phyloP scores from a whole-genome alignment of 2,888 invertebrate species.

The Resseliella maxima region DNA sequence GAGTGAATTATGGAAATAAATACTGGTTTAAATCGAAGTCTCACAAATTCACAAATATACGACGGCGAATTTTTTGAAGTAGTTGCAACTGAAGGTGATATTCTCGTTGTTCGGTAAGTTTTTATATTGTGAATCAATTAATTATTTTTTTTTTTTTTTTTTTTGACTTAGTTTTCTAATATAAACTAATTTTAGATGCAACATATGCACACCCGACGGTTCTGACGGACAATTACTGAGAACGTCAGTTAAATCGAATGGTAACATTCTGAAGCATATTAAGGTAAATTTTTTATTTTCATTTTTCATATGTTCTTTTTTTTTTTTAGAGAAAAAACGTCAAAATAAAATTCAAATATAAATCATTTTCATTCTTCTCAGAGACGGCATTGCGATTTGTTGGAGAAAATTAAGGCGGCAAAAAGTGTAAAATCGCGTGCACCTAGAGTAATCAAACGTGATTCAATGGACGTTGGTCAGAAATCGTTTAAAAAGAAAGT shows the following conservation, averaged over 20 bases:
- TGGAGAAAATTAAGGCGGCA: conserved; percentile 39
- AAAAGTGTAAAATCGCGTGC: conserved; percentile 48
- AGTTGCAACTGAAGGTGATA: conserved; percentile 18
- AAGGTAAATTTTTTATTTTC: neutral
- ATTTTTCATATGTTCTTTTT: neutral
- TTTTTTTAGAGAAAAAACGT: neutral
- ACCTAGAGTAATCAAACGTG: neutral
- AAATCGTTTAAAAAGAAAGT: conserved; percentile 7
- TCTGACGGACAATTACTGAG: conserved; percentile 42
- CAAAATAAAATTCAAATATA: no score
- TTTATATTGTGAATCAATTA: neutral
- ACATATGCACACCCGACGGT: conserved; percentile 54
- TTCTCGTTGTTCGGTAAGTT: conserved; percentile 49
- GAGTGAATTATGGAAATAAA: neutral
- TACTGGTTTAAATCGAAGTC: conserved; percentile 13
- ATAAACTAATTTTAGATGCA: neutral
- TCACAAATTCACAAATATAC: conserved; percentile 32
- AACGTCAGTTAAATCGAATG: conserved; percentile 49
- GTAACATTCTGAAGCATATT: conserved; percentile 55
- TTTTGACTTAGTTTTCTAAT: neutral
- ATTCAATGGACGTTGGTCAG: neutral
- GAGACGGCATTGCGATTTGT: conserved; percentile 15
- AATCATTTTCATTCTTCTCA: neutral
- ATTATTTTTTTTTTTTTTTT: neutral
- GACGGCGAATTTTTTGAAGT: conserved; percentile 56